These are phyloP conservation scores for Zosterops lateralis DNA, from an alignment of 2,113 vertebrate genomes.

Conservation along the genomic window DNA sequence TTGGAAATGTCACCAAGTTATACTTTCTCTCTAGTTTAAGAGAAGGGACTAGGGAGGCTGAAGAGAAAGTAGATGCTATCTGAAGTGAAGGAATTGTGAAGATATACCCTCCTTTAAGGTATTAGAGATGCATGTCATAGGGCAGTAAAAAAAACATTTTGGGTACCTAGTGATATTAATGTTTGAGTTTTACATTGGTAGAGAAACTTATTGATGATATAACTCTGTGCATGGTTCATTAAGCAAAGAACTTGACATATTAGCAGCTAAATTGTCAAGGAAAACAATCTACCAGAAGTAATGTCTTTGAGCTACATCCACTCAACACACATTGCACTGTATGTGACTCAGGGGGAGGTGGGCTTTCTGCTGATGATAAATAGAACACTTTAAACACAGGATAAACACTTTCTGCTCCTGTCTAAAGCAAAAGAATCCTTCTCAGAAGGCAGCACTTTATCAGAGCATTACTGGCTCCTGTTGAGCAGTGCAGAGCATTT, in stretches of 20 bases:
- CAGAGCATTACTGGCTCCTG: neutral
- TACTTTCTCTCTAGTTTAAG: neutral
- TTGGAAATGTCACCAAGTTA: neutral
- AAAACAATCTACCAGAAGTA: neutral
- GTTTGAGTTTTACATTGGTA: neutral
- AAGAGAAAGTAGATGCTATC: neutral
- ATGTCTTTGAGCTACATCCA: neutral
- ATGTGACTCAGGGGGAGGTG: neutral
- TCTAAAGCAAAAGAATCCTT: neutral
- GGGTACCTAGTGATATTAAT: neutral
- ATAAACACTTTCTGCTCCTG: neutral
- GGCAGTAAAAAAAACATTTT: neutral
- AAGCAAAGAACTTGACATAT: neutral
- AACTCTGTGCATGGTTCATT: neutral
- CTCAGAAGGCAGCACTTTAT: neutral
- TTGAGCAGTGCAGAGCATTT: neutral
- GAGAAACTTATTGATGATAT: neutral
- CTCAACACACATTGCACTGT: neutral
- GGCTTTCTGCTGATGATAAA: neutral
- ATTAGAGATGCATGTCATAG: neutral
- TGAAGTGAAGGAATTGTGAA: neutral
- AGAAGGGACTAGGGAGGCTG: neutral
- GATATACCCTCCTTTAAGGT: neutral
- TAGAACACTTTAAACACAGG: neutral
- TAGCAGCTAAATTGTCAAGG: neutral